phyloP scores from a whole-genome alignment of 2,888 invertebrate species.

The Cactoblastis cactorum region DNA sequence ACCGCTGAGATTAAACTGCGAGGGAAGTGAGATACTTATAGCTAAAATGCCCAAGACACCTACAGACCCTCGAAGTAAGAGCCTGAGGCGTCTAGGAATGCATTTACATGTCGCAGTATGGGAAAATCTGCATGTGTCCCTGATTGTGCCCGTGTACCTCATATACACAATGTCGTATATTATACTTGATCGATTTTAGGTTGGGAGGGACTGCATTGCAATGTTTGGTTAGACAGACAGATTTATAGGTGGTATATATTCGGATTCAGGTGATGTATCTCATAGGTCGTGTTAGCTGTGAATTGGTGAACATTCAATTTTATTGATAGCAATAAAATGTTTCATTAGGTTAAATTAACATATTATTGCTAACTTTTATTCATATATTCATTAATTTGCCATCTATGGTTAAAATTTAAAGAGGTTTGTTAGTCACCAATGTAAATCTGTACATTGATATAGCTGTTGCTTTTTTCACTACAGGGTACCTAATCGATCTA shows the following conservation, averaged over 20 bases:
- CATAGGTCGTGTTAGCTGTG: too few relatives aligned
- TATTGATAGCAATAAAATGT: too few relatives aligned
- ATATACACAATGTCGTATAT: conserved; percentile 5
- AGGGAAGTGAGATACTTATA: background rate
- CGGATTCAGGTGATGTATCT: background rate
- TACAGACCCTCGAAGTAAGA: conserved; percentile 6
- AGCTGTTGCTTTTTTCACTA: too few relatives aligned
- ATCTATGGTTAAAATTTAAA: too few relatives aligned
- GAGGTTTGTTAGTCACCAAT: too few relatives aligned
- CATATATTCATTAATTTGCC: too few relatives aligned
- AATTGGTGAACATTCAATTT: too few relatives aligned
- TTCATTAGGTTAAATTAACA: too few relatives aligned
- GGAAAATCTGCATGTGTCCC: conserved; percentile 62
- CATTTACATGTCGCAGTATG: conserved; percentile 52
- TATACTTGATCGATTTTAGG: conserved; percentile 13
- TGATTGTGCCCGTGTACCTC: conserved; percentile 45
- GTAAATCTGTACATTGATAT: too few relatives aligned
- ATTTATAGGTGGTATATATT: background rate
- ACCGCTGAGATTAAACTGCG: background rate
- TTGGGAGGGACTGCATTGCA: conserved; percentile 18
- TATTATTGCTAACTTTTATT: too few relatives aligned
- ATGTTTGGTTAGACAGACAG: conserved; percentile 1
- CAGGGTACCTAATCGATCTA: too few relatives aligned
- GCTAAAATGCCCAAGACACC: conserved; percentile 6
- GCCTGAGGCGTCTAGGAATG: conserved; percentile 10